These are phyloP conservation scores for Drosophila watanabei DNA, from an alignment of 1,140 invertebrate genomes.

Conservation along the genomic window DNA sequence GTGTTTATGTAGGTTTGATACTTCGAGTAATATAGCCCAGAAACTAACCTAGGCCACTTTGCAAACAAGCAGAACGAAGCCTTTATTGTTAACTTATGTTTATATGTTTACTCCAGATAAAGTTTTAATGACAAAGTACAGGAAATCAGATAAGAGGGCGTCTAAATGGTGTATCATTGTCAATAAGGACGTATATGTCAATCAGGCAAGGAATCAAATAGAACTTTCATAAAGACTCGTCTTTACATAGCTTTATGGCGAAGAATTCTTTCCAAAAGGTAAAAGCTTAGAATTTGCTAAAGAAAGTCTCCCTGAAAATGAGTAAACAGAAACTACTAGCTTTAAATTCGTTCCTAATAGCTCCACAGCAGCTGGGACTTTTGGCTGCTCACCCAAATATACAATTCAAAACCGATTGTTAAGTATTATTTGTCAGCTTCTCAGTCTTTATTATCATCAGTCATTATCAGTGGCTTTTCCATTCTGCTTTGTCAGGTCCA, in stretches of 20 bases:
- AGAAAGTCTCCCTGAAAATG: background rate
- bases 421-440: background rate
- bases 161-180: background rate
- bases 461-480: background rate
- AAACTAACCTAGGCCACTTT: background rate
- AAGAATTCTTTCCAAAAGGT: background rate
- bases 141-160: background rate
- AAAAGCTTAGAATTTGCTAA: no score
- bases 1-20: background rate
- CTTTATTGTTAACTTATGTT: background rate
- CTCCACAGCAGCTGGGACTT: background rate
- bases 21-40: background rate
- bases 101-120: background rate
- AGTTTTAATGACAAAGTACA: no score
- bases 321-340: background rate
- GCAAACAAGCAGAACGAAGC: background rate
- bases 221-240: background rate
- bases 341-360: background rate
- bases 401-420: background rate
- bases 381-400: no score
- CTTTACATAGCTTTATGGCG: background rate
- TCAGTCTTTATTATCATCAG: slow-evolving; percentile 8
- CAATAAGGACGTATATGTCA: background rate
- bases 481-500: background rate
- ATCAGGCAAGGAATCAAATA: background rate